Base-by-base conservation (phyloP, 2,888 invertebrate species). In the Busseola fusca region DNA sequence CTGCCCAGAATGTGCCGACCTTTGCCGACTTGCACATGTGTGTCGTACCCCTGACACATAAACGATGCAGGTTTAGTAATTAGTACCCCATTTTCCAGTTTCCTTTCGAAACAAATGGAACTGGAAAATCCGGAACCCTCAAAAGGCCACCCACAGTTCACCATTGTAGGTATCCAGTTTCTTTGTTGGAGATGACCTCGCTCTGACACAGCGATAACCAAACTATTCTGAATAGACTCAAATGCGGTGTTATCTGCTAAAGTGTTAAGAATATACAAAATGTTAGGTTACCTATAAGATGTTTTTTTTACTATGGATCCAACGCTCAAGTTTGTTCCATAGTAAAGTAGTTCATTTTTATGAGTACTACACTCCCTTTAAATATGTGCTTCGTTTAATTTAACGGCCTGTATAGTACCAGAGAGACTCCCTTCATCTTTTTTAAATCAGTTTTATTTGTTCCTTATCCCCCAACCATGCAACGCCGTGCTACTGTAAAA, bases 131-230 rank as follows among this genome's bases (percentile, higher is more conserved):
- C 10, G 54, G 63, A 30, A 30, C 10, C 3, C 16, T 54, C 30
- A 62, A 45, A 62, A 50, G 54, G 72, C 16, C 65, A 73, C 42
- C 63, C 52, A 75, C 72, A 67, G 21, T 52, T 21, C 40, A 25
- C 59, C 52, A 76, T 59, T 37, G 37, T n/a, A n/a, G n/a, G n/a
- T 59, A 52, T 37, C 42, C 14, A 76, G 73, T 68, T 73, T 59
- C 68, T 76, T 76, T 73, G 59, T 73, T 65, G 3, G 56, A 40
- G 21, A 37, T 76, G 73, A 76, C 68, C 76, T 68, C 59, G 45
- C 16, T 21, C 37, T 0, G 37, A 48, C 30, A 14, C 25, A 14
- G 21, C 9, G 73, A 76, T 74, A 74, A 74, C 76, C 69, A 76
- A 16, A 45, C 37, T 68, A 48, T 12, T 56, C 56, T 30, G 21